Evolutionary conservation across 2,888 invertebrate species (phyloP).

Genomic region (Phortica okadai): DNA sequence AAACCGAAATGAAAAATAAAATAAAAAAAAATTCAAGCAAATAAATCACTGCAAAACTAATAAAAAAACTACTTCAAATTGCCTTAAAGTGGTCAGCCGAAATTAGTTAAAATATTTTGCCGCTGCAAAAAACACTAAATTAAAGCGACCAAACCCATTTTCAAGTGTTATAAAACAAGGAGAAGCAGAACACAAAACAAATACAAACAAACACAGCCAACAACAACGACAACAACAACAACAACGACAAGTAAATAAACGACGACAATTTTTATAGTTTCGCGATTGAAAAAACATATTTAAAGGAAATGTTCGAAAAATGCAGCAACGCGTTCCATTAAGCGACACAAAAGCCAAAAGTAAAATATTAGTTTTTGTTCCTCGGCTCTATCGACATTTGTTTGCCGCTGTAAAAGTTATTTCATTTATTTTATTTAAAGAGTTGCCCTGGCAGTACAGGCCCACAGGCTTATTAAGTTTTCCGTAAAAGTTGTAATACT

Average conservation of each 20-base stretch:
- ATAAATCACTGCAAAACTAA: slow-evolving; percentile 11
- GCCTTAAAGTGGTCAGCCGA: slow-evolving; percentile 26
- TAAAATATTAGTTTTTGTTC: too few relatives aligned
- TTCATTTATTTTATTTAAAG: too few relatives aligned
- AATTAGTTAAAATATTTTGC: slow-evolving; percentile 31
- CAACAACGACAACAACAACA: slow-evolving; percentile 38
- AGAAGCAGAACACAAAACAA: slow-evolving; percentile 64
- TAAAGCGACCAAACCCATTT: slow-evolving; percentile 33
- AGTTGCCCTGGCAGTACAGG: too few relatives aligned
- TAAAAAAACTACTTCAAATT: slow-evolving; percentile 23
- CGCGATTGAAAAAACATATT: slow-evolving; percentile 58
- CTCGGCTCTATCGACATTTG: too few relatives aligned
- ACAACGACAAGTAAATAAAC: slow-evolving; percentile 55
- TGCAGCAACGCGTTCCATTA: slow-evolving; percentile 5
- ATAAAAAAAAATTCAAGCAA: slow-evolving; percentile 7
- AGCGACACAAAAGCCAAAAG: too few relatives aligned
- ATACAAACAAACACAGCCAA: slow-evolving; percentile 29
- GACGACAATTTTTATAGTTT: slow-evolving; percentile 69
- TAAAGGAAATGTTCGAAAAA: slow-evolving; percentile 19
- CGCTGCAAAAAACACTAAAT: slow-evolving; percentile 19
- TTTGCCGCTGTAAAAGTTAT: too few relatives aligned
- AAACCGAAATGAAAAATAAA: too few relatives aligned
- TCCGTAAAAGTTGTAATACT: too few relatives aligned
- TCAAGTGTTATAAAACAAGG: slow-evolving; percentile 25
- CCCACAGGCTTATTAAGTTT: too few relatives aligned